Conservation (phyloP, 2,797 vertebrate genomes). For the Caiman crocodilus region DNA sequence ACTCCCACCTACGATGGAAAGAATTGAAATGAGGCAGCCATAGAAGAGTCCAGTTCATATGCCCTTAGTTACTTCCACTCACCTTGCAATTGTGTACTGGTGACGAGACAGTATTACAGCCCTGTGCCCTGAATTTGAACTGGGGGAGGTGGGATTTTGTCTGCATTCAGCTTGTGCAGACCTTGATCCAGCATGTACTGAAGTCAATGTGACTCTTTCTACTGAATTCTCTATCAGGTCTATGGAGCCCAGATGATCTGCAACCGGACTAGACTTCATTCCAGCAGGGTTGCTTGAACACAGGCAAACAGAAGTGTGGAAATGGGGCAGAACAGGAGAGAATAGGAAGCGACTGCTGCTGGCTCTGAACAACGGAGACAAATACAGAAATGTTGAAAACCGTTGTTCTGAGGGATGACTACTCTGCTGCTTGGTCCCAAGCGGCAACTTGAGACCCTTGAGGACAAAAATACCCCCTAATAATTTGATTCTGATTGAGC, state of each 20-base stretch:
- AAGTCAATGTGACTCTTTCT: background rate
- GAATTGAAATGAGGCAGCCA: background rate
- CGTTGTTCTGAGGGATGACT: background rate
- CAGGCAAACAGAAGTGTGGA: background rate
- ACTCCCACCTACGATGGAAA: background rate
- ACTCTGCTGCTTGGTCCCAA: background rate
- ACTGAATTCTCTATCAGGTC: background rate
- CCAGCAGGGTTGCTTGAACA: background rate
- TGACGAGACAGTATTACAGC: background rate
- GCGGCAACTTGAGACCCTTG: background rate
- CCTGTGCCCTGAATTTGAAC: background rate
- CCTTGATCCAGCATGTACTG: background rate
- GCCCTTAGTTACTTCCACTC: background rate
- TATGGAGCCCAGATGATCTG: background rate
- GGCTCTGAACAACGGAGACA: background rate
- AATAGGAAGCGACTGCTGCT: constrained; percentile 14
- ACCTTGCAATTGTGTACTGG: background rate
- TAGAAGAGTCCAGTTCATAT: background rate
- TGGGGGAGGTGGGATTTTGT: background rate
- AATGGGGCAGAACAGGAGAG: constrained; percentile 23
- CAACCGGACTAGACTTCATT: background rate
- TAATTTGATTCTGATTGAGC: background rate
- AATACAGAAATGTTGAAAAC: background rate
- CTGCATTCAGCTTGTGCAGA: background rate
- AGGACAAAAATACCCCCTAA: background rate